Base-by-base conservation (phyloP, 2,888 invertebrate genomes). In the Trichogramma dendrolimi region DNA sequence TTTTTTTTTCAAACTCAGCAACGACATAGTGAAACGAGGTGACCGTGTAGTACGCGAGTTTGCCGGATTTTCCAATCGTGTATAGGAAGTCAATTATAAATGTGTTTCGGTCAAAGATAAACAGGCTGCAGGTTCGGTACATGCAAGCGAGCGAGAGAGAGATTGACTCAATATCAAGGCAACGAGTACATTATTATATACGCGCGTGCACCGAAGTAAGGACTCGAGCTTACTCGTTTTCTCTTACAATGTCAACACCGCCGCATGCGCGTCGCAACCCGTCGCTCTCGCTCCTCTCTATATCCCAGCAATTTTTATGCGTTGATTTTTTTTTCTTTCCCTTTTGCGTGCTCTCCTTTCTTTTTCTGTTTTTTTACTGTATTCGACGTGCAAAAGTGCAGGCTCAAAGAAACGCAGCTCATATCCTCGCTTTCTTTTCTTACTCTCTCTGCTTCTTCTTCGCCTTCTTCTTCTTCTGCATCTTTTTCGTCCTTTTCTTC, bases 381-480 rank as follows among this genome's bases (percentile, higher is more conserved):
- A 27, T 27, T 27, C 27, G 27, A 27, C 27, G 27, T 27, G 27
- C 27, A 27, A 27, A 27, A 27, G 27, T 27, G 27, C 27, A 27
- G 27, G 27, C 27, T 27, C 27, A 27, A 27, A 27, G 27, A 27
- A 27, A 27, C 27, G 27, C 27, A 27, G 27, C 43, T 48, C 49
- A 41, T 55, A n/a, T 48, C 44, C 55, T 38, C 51, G 43, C 51
- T 55, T 49, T 39, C 47, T 48, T 49, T 56, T 63, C 61, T 55
- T 58, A 47, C 56, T 51, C 61, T 55, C 61, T 51, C 56, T 51
- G 50, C 54, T 56, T 65, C 60, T 64, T 65, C 60, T 64, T 55
- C 61, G 48, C 55, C 51, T 55, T 61, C 55, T 49, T 52, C 43
- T 14, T 41, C 62, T 39, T 56, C 48, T 40, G 38, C 8, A 53